Base-by-base conservation (phyloP, 2,888 invertebrate species). In the Callyntrura guangdongensis region DNA sequence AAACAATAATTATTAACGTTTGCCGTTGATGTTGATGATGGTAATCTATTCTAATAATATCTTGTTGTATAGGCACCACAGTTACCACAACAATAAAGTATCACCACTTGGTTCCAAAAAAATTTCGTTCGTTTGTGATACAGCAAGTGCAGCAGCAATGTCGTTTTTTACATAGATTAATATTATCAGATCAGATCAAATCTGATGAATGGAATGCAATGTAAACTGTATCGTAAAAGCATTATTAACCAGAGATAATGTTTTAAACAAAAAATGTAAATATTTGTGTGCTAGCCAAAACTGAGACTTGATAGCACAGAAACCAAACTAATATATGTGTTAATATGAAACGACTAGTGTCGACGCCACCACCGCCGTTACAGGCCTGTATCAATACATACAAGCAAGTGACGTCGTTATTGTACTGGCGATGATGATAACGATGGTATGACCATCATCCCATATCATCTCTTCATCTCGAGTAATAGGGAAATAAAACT, bases 271-370 rank as follows among this genome's bases (percentile, higher is more conserved):
- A 36, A 45, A 69, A 69, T 45, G 36, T 14, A 77, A 49, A 77
- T 69, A 77, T 53, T 25, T 77, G 77, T 25, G 49, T 0, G 77
- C 77, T 25, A 53, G 77, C 53, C 77, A 77, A 77, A 77, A 77
- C 77, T 53, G 11, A 49, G 27, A 27, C 59, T 9, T 0, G 0
- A n/a, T 53, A 49, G 53, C 77, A 53, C 49, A 53, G 0, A 17
- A 77, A 22, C 47, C 12, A n/a, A 22, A 11, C 6, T 0, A 47
- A 20, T 64, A 82, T 61, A 22, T 82, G 45, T 79, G 79, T 59
- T 59, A 22, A 53, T 45, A 56, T 79, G 59, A n/a, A 36, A 36
- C 36, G 36, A 36, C 36, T 36, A 36, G 36, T 6, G 36, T 6
- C 36, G 8, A 1, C 14, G 8, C 14, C 14, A 59, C 14, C 45